Conservation (phyloP, 1,140 invertebrate genomes). For the Pachyrhynchus sulphureomaculatus region DNA sequence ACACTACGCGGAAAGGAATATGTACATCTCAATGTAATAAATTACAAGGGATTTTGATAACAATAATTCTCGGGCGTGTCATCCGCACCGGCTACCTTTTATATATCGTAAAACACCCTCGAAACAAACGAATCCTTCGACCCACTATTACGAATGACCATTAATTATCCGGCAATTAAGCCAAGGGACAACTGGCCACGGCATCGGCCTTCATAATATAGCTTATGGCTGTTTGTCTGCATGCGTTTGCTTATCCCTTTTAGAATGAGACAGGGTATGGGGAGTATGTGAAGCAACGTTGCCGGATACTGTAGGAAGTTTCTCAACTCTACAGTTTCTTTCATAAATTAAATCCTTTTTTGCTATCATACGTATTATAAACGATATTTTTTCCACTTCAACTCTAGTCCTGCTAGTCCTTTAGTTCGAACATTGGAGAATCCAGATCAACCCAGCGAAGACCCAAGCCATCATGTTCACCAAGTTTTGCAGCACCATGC, state of each 20-base stretch:
- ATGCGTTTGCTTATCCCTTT: slow-evolving; percentile 3
- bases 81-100: slow-evolving; percentile 27
- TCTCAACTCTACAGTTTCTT: not conserved
- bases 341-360: no score
- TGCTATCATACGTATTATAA: no score
- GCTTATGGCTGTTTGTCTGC: slow-evolving; percentile 17
- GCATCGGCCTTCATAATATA: slow-evolving; percentile 27
- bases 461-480: no score
- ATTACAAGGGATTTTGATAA: slow-evolving; percentile 4
- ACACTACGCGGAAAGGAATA: not conserved
- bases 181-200: slow-evolving; percentile 35
- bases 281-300: not conserved
- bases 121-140: slow-evolving; percentile 30
- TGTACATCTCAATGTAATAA: not conserved
- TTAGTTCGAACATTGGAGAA: no score
- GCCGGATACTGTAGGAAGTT: not conserved
- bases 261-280: not conserved
- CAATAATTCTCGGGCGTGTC: slow-evolving; percentile 16
- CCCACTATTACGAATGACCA: slow-evolving; percentile 33
- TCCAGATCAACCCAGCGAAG: no score
- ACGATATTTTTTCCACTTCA: no score
- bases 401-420: no score
- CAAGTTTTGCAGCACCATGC: no score
- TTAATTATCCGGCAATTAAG: slow-evolving; percentile 43
- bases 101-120: slow-evolving; percentile 32